Base-by-base conservation (phyloP, 2,888 invertebrate species). In the Pyrochroa serraticornis region DNA sequence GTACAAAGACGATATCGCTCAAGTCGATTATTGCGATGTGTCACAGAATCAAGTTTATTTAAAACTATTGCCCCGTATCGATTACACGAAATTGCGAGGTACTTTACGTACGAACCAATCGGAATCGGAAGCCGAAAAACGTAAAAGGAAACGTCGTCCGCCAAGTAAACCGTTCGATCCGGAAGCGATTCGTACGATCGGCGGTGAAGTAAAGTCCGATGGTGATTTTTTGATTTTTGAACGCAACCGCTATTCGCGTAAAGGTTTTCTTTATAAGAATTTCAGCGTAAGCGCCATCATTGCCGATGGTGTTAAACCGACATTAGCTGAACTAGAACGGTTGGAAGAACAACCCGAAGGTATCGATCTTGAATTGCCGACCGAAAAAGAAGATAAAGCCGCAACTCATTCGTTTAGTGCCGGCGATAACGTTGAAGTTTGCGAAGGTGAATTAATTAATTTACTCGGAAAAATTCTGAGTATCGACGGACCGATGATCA, bases 401-500 rank as follows among this genome's bases (percentile, higher is more conserved):
- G 80, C 84, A 0, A 82, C 82, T 1, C 97, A 97, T 80, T 92
- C 91, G 1, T 96, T 98, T 77, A 92, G 93, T 0, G 93, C 96
- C 78, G 98, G 98, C 0, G 99, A 99, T 76, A 95, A 96, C 74
- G 97, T 99, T 0, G 97, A 97, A 82, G 98, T 99, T 1, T 90
- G 90, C 65, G 92, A 96, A 42, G 99, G 99, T 33, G 99, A 99
- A 81, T 87, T 99, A 82, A 91, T 95, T 67, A 95, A 98, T 79
- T 84, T 99, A 58, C 95, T 96, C 69, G 99, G 98, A 47, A 93
- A 93, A 80, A 94, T 99, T 69, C 87, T 97, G 47, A 92, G 93
- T 7, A 94, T 99, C 57, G 98, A 99, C 74, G 97, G 97, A 1
- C 90, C 93, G 51, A 93, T 95, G 88, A 93, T 99, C 57, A 96